phyloP scores from a whole-genome alignment of 2,113 vertebrate genomes.

The Scolopax mira region DNA sequence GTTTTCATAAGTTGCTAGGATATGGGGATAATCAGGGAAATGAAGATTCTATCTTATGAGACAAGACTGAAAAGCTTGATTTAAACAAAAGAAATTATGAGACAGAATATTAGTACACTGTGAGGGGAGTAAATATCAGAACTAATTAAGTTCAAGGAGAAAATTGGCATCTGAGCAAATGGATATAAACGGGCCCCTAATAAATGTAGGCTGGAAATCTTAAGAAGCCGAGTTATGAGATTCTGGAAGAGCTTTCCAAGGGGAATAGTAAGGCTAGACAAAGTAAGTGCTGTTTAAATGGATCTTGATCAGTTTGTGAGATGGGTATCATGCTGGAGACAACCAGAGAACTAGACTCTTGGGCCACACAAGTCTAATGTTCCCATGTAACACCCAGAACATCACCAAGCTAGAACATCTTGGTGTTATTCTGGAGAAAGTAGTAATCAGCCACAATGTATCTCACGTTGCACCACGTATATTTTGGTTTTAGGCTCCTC shows the following conservation, averaged over 20 bases:
- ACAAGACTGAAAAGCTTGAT: constrained; percentile 18
- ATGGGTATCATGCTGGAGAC: neutral
- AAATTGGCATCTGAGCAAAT: constrained; percentile 59
- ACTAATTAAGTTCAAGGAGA: constrained; percentile 59
- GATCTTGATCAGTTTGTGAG: neutral
- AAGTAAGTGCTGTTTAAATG: neutral
- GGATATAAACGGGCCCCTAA: constrained; percentile 12
- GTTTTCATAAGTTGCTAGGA: constrained; percentile 49
- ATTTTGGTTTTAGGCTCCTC: neutral
- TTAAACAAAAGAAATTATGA: constrained; percentile 45
- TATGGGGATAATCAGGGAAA: constrained; percentile 34
- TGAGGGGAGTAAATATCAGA: constrained; percentile 50
- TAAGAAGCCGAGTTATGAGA: neutral
- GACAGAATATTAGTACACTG: constrained; percentile 50
- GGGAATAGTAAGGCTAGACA: neutral
- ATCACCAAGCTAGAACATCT: neutral
- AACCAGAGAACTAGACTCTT: neutral
- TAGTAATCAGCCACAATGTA: neutral
- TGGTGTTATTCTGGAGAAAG: neutral
- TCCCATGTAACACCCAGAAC: neutral
- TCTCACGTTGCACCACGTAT: neutral
- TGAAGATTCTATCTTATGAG: constrained; percentile 21
- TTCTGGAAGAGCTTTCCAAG: constrained; percentile 13
- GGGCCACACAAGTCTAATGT: no score
- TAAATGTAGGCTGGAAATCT: constrained; percentile 28